Evolutionary conservation across 2,113 vertebrate species (phyloP).

Genomic region (Microtus montanus): DNA sequence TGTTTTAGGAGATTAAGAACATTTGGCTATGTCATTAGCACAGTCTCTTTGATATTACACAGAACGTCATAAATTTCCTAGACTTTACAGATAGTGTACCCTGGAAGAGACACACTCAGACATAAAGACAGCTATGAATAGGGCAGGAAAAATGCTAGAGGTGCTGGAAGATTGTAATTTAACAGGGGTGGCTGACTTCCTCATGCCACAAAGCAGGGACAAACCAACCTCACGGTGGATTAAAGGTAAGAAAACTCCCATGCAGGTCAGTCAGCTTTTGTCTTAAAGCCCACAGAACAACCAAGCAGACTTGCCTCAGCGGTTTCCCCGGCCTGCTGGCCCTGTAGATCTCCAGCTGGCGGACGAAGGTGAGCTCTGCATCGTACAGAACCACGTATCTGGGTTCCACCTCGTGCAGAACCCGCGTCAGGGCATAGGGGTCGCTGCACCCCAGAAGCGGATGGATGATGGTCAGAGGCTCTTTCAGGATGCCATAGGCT

Average conservation of each 20-base stretch:
- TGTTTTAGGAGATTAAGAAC: slow-evolving; percentile 41
- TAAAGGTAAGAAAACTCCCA: background rate
- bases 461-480: slow-evolving; percentile 94
- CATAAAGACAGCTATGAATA: background rate
- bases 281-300: background rate
- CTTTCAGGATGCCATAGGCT: slow-evolving; percentile 93
- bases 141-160: no score
- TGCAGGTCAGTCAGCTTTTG: background rate
- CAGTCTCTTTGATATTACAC: background rate
- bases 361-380: slow-evolving; percentile 93
- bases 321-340: slow-evolving; percentile 92
- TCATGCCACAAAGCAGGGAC: background rate
- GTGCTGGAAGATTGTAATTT: background rate
- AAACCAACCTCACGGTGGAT: background rate
- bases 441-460: slow-evolving; percentile 93
- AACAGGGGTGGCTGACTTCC: background rate
- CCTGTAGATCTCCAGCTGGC: slow-evolving; percentile 96
- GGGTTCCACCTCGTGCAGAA: slow-evolving; percentile 95
- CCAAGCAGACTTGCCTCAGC: slow-evolving; percentile 86
- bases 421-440: slow-evolving; percentile 93
- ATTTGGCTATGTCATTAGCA: background rate
- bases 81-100: background rate
- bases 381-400: slow-evolving; percentile 95
- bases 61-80: background rate
- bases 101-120: background rate